These are phyloP conservation scores for Psilopogon haemacephalus DNA, from an alignment of 2,113 vertebrate species.

Conservation along the genomic window DNA sequence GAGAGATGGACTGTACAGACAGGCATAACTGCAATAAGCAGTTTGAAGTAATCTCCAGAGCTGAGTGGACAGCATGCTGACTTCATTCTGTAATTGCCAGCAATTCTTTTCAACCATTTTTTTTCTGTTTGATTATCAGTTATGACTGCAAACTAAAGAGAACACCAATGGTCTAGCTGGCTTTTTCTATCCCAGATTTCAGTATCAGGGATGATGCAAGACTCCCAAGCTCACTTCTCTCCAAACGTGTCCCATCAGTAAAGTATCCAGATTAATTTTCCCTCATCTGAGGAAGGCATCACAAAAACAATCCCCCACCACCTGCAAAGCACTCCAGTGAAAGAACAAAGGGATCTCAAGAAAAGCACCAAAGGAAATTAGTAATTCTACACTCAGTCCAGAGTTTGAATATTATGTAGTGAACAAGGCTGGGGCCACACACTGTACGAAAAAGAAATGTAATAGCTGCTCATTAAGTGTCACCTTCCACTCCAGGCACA, in stretches of 20 bases:
- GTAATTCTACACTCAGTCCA: background rate
- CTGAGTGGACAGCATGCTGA: background rate
- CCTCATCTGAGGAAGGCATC: background rate
- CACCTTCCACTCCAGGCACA: background rate
- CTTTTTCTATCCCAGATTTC: background rate
- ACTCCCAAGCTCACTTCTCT: background rate
- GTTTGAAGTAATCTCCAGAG: background rate
- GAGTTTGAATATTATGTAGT: background rate
- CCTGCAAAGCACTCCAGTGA: background rate
- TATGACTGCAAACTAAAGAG: background rate
- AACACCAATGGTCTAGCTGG: background rate
- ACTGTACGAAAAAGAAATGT: background rate
- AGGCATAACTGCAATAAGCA: background rate
- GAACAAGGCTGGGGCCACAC: background rate
- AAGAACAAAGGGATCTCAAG: background rate
- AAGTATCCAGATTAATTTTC: background rate
- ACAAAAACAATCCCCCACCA: background rate
- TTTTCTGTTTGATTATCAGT: conserved; percentile 4
- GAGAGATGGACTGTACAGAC: background rate
- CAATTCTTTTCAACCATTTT: background rate
- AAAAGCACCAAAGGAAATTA: background rate
- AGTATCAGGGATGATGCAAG: background rate
- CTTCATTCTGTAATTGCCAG: background rate
- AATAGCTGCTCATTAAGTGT: background rate
- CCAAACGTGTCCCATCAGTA: background rate